Evolutionary conservation across 2,797 vertebrate species (phyloP), one percentile per base, ranked within the genome.

Genomic region (Crocidura indochinensis): DNA sequence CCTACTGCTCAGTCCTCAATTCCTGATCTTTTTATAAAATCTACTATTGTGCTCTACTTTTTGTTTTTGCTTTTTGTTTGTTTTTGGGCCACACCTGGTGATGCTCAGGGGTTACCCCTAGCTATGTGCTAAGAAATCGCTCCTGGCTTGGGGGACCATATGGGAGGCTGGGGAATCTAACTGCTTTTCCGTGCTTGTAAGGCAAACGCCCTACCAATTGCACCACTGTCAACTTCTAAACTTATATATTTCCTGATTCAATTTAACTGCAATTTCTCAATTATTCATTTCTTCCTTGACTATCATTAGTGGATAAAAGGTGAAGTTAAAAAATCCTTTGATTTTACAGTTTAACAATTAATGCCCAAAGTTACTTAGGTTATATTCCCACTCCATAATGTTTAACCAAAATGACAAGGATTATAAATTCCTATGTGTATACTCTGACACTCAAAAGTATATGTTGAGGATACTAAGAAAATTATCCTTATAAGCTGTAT

Each of bases 221-320:
- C 38, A 38, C 38, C 38, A 38, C 38, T 5, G 38, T 38, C 38
- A 38, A 38, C 38, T 38, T 38, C 38, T 38, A 38, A 38, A 38
- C 38, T 38, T 38, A 38, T 49, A 84, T 80, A 65, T 73, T 84
- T 9, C 4, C 56, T 5, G 56, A 60, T 60, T 60, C 14, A 6
- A 60, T 60, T 92, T 78, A 90, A 38, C 51, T 60, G 38, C 29
- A 8, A 51, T 12, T 69, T 85, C 7, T 9, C 83, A 87, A 88
- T 90, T 71, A 85, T 2, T 38, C 4, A 24, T 72, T 11, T 8
- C 10, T 44, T 68, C 20, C 8, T 9, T 96, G 38, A 10, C 17
- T 84, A 2, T 60, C 20, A 20, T 60, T 1, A 31, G 29, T 76
- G 11, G n/a, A 49, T 86, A 82, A 87, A 87, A 84, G 38, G 2